Evolutionary conservation across 2,888 invertebrate genomes (phyloP).

Genomic region (Ochropleura plecta): DNA sequence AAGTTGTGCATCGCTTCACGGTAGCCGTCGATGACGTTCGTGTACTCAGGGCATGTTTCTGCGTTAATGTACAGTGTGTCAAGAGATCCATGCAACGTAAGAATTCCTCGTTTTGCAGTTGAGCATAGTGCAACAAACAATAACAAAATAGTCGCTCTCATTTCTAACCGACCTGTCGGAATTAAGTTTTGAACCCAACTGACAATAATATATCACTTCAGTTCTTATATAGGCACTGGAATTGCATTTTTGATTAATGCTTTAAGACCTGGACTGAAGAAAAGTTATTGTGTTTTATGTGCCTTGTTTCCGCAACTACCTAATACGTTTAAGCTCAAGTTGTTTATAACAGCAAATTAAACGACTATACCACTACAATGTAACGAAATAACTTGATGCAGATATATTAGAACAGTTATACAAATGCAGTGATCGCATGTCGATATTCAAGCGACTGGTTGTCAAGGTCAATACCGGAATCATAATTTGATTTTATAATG

Average conservation of each 20-base stretch:
- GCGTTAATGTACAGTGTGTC: conserved; percentile 13
- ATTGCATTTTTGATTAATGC: conserved; percentile 1
- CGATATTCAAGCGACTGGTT: conserved; percentile 13
- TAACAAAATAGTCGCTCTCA: conserved; percentile 18
- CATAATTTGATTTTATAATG: conserved; percentile 26
- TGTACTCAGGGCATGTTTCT: conserved; percentile 40
- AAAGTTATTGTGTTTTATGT: background rate
- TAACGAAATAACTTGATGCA: background rate
- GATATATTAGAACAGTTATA: background rate
- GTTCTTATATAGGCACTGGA: conserved; percentile 40
- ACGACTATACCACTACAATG: background rate
- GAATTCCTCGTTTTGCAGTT: conserved; percentile 35
- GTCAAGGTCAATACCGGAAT: conserved; percentile 39
- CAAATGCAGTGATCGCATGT: background rate
- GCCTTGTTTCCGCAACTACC: background rate
- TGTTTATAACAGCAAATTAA: background rate
- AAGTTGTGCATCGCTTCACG: conserved; percentile 51
- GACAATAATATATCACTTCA: background rate
- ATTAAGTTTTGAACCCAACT: conserved; percentile 27
- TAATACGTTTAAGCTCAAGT: background rate
- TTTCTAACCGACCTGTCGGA: conserved; percentile 21
- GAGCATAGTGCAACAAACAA: conserved; percentile 13
- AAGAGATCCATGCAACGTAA: conserved; percentile 34
- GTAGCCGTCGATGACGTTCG: conserved; percentile 29
- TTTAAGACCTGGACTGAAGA: background rate